Conservation (phyloP, 2,113 vertebrate genomes). For the Taurulus bubalis region DNA sequence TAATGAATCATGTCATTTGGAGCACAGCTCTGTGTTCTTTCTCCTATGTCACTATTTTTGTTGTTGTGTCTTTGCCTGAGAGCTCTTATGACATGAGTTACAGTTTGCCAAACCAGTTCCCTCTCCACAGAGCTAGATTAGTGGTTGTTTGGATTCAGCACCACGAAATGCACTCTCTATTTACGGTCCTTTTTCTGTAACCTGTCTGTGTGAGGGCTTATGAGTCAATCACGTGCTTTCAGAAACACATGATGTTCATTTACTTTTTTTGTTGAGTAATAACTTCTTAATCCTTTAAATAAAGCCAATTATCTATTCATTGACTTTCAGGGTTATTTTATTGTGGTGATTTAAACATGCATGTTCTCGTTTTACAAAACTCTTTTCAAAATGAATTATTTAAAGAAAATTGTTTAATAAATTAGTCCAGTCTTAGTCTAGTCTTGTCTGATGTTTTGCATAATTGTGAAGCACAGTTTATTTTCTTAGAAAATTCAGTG, state of each 20-base stretch:
- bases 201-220: background rate
- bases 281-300: conserved; percentile 2
- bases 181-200: conserved; percentile 1
- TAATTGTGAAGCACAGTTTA: background rate
- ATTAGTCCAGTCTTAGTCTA: background rate
- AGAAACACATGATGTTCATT: conserved; percentile 1
- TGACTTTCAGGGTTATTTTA: background rate
- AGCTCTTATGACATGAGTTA: conserved; percentile 54
- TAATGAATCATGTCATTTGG: background rate
- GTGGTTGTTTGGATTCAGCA: conserved; percentile 35
- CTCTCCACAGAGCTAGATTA: conserved; percentile 21
- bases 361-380: background rate
- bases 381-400: background rate
- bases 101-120: conserved; percentile 70
- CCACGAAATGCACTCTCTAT: background rate
- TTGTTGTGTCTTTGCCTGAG: conserved; percentile 23
- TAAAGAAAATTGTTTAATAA: background rate
- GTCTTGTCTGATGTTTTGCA: background rate
- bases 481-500: background rate
- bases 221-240: background rate
- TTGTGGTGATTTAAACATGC: background rate
- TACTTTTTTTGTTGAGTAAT: background rate
- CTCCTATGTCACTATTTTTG: no score
- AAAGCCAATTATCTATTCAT: background rate
- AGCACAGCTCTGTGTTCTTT: background rate